phyloP scores from a whole-genome alignment of 2,797 vertebrate genomes.

The Molossus molossus region DNA sequence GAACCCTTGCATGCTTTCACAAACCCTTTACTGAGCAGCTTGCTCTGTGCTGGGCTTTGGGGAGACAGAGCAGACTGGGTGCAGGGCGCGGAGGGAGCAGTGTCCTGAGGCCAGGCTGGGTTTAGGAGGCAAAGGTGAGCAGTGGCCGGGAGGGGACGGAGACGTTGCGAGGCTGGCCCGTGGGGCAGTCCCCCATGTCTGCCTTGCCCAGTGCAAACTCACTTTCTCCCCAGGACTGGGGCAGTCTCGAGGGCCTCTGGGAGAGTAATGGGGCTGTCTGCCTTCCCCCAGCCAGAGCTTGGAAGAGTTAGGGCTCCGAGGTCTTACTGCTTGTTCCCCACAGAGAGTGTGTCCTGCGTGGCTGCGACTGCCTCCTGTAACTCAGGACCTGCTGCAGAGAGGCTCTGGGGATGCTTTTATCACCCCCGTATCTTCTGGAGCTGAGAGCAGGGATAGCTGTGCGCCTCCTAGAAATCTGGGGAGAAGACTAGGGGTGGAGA shows the following conservation, averaged over 20 bases:
- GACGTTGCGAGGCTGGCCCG: rapidly evolving
- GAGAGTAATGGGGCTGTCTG: background rate
- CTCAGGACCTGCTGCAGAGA: background rate
- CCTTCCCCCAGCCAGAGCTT: background rate
- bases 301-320: conserved; percentile 24
- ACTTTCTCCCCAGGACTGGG: background rate
- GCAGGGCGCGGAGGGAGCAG: background rate
- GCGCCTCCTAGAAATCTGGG: background rate
- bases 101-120: background rate
- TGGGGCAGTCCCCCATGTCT: rapidly evolving
- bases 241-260: background rate
- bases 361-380: background rate
- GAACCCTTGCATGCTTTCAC: rapidly evolving
- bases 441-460: background rate
- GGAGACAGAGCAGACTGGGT: background rate
- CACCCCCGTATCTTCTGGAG: background rate
- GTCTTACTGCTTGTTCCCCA: background rate
- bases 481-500: background rate
- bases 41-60: background rate
- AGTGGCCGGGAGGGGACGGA: too few species aligned
- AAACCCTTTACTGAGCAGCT: background rate
- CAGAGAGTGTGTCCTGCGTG: background rate
- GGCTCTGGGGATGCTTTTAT: background rate
- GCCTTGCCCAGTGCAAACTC: background rate
- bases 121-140: background rate